phyloP scores from a whole-genome alignment of 2,797 vertebrate species.

The Pipistrellus pipistrellus region DNA sequence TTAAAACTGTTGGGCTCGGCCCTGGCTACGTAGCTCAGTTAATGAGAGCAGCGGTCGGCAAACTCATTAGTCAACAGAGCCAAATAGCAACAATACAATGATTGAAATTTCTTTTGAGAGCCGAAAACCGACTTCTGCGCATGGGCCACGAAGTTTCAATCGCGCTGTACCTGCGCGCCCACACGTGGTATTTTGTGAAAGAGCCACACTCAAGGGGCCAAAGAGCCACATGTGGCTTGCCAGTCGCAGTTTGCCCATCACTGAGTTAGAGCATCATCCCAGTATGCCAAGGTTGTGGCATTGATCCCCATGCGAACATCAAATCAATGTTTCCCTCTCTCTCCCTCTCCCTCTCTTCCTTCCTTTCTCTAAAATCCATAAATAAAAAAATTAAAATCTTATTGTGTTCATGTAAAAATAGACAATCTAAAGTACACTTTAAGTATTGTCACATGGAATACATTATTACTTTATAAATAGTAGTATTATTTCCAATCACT shows the following conservation, averaged over 20 bases:
- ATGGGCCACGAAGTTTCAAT: too few species aligned
- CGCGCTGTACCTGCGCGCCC: too few species aligned
- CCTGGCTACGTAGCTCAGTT: neutral
- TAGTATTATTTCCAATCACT: neutral
- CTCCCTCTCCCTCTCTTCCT: neutral
- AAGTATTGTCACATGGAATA: neutral
- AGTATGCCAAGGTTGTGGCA: neutral
- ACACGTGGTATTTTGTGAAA: too few species aligned
- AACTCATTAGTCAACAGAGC: too few species aligned
- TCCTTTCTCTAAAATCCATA: neutral
- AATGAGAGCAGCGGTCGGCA: too few species aligned
- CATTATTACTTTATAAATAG: constrained; percentile 20
- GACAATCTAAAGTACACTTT: neutral
- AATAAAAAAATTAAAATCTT: neutral
- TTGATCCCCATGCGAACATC: neutral
- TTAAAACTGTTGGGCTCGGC: neutral
- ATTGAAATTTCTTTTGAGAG: too few species aligned
- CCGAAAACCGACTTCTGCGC: too few species aligned
- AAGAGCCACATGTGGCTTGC: too few species aligned
- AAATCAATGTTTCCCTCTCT: neutral
- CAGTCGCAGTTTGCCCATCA: too few species aligned
- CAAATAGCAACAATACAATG: too few species aligned
- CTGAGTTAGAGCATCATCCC: neutral
- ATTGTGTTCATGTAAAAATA: neutral
- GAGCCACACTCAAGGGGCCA: too few species aligned